Evolutionary conservation across 2,113 vertebrate genomes (phyloP).

Genomic region (Emydura subglobosa): DNA sequence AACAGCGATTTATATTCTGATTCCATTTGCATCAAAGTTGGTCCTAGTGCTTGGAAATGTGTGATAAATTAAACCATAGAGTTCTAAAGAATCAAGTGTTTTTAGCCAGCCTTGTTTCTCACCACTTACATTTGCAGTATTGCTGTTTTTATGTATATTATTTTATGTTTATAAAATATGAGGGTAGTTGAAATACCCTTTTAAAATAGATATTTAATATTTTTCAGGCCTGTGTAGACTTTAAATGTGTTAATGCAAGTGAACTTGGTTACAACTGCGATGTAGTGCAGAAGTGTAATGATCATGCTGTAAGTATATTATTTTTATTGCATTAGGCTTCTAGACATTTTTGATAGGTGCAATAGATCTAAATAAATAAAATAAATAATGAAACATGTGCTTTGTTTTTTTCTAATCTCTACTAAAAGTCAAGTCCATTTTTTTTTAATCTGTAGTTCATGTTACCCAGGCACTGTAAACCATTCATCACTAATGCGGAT

Average conservation of each 20-base stretch:
- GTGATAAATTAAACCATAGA: neutral
- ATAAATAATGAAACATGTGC: neutral
- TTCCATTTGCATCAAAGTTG: neutral
- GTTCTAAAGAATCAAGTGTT: neutral
- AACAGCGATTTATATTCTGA: neutral
- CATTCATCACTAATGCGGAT: neutral
- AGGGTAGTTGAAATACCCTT: neutral
- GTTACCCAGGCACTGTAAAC: neutral
- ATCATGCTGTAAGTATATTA: constrained; percentile 81
- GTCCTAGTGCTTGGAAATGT: neutral
- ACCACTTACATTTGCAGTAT: neutral
- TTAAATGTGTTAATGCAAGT: constrained; percentile 82
- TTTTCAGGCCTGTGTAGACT: constrained; percentile 83
- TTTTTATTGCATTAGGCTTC: neutral
- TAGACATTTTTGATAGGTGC: neutral
- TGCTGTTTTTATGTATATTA: no score
- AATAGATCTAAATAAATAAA: neutral
- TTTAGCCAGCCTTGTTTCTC: neutral
- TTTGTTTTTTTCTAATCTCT: neutral
- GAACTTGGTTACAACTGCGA: constrained; percentile 82
- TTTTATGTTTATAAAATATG: neutral
- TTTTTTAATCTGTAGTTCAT: neutral
- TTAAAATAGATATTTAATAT: constrained; percentile 1
- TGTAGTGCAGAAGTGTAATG: constrained; percentile 77
- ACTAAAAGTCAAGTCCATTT: neutral